phyloP scores from a whole-genome alignment of 2,797 vertebrate genomes.

The Cercopithecus neglectus region DNA sequence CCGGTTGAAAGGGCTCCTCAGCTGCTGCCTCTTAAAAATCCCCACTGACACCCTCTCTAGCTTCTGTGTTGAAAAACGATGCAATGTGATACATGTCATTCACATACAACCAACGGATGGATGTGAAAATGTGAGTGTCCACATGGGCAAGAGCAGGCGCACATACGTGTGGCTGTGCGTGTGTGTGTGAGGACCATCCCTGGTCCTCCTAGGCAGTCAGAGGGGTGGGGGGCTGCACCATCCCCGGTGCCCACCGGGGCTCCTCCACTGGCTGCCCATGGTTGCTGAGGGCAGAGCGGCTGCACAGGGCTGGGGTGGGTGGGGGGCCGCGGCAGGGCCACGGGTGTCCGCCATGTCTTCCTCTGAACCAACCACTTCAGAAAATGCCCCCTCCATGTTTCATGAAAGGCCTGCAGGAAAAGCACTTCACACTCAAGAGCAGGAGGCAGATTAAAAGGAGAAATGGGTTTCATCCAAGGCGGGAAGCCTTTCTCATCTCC shows the following conservation, averaged over 20 bases:
- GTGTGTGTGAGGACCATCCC: background rate
- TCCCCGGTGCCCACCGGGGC: background rate
- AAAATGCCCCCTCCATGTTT: slow-evolving; percentile 68
- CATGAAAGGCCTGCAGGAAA: slow-evolving; percentile 76
- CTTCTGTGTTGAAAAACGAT: slow-evolving; percentile 24
- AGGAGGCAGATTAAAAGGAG: slow-evolving; percentile 64
- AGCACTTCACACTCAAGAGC: slow-evolving; percentile 74
- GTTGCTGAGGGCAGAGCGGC: no score
- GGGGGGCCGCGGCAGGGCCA: slow-evolving; percentile 48
- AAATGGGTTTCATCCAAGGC: slow-evolving; percentile 69
- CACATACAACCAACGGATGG: background rate
- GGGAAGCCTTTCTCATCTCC: background rate
- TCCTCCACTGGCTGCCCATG: background rate
- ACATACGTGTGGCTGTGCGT: background rate
- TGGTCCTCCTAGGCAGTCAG: background rate
- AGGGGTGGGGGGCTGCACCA: background rate
- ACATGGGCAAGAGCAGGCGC: background rate
- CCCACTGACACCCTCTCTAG: background rate
- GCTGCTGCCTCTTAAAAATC: slow-evolving; percentile 66
- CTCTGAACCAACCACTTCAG: slow-evolving; percentile 72
- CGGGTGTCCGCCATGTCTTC: slow-evolving; percentile 61
- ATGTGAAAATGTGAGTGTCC: background rate
- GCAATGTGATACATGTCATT: slow-evolving; percentile 31
- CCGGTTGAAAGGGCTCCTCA: slow-evolving; percentile 70
- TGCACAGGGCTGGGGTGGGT: no score